phyloP scores from a whole-genome alignment of 92 coral and sea anemone genomes.

The Porites divaricata region DNA sequence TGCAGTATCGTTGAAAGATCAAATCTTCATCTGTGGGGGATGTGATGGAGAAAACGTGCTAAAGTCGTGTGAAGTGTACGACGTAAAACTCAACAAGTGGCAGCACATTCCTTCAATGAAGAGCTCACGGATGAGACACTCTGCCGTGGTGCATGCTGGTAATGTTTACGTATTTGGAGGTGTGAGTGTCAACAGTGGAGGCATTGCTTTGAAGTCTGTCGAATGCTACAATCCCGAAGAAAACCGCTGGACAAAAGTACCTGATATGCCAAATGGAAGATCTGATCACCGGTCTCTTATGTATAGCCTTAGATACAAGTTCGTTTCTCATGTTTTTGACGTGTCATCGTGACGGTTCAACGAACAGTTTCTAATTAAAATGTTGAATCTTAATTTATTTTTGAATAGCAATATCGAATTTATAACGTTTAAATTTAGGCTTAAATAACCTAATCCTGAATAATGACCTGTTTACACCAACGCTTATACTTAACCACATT shows the following conservation, averaged over 20 bases:
- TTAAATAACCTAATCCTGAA: too few species aligned
- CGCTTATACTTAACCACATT: too few species aligned
- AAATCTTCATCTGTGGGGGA: slow-evolving; percentile 87
- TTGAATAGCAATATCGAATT: too few species aligned
- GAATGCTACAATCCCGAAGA: slow-evolving; percentile 72
- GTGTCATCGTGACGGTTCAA: neutral
- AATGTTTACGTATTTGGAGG: slow-evolving; percentile 88
- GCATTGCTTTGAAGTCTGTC: slow-evolving; percentile 53
- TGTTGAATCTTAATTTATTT: too few species aligned
- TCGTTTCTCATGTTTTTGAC: slow-evolving; percentile 53
- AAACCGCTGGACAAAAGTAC: slow-evolving; percentile 69
- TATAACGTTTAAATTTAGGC: too few species aligned
- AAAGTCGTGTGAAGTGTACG: slow-evolving; percentile 80
- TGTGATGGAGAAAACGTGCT: slow-evolving; percentile 72
- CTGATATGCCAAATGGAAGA: slow-evolving; percentile 69
- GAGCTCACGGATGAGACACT: slow-evolving; percentile 77
- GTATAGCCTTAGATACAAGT: slow-evolving; percentile 59
- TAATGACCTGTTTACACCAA: too few species aligned
- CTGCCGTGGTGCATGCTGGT: slow-evolving; percentile 76
- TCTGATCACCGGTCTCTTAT: slow-evolving; percentile 65
- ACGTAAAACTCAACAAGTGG: slow-evolving; percentile 74
- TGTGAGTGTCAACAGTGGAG: slow-evolving; percentile 54
- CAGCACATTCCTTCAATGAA: slow-evolving; percentile 71
- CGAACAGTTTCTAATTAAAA: too few species aligned
- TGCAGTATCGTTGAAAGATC: slow-evolving; percentile 65